Conservation (phyloP, 2,888 invertebrate genomes). For the Globia sparganii region DNA sequence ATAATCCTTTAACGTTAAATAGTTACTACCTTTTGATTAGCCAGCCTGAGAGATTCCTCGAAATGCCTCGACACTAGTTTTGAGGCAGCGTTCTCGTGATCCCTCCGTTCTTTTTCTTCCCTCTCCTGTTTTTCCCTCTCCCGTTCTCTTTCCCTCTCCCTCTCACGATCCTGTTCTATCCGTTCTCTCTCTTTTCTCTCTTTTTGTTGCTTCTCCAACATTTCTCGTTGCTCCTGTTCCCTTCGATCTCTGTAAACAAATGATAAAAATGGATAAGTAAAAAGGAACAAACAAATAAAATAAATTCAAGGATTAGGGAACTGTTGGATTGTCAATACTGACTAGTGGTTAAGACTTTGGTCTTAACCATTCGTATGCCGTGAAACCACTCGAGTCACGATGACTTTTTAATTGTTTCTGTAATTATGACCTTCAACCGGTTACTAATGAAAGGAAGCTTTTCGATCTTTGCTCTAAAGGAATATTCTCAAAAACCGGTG, state of each 20-base stretch:
- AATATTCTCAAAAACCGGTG: background rate
- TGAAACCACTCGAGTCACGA: background rate
- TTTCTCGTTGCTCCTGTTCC: slow-evolving; percentile 90
- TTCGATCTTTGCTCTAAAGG: background rate
- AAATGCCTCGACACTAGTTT: slow-evolving; percentile 96
- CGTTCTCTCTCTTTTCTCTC: slow-evolving; percentile 92
- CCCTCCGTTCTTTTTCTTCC: slow-evolving; percentile 91
- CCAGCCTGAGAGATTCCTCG: slow-evolving; percentile 95
- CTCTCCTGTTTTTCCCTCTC: slow-evolving; percentile 89
- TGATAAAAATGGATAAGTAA: slow-evolving; percentile 48
- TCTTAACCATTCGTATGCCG: background rate
- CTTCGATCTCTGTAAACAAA: slow-evolving; percentile 86
- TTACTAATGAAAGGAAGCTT: slow-evolving; percentile 3
- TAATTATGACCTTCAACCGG: background rate
- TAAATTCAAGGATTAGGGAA: background rate
- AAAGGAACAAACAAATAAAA: slow-evolving; percentile 7
- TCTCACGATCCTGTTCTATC: slow-evolving; percentile 91
- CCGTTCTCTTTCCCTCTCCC: slow-evolving; percentile 89
- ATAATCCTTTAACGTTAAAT: background rate
- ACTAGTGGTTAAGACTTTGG: background rate
- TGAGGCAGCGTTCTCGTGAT: slow-evolving; percentile 93
- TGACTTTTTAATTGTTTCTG: background rate
- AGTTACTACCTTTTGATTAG: slow-evolving; percentile 92
- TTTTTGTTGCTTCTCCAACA: slow-evolving; percentile 93
- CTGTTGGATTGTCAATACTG: background rate